A percentile compares a stretch with the other conserved stretches of the same genome.
These are phyloP conservation scores for Gyps fulvus DNA, from an alignment of 2,113 vertebrate genomes.

Conservation along the genomic window DNA sequence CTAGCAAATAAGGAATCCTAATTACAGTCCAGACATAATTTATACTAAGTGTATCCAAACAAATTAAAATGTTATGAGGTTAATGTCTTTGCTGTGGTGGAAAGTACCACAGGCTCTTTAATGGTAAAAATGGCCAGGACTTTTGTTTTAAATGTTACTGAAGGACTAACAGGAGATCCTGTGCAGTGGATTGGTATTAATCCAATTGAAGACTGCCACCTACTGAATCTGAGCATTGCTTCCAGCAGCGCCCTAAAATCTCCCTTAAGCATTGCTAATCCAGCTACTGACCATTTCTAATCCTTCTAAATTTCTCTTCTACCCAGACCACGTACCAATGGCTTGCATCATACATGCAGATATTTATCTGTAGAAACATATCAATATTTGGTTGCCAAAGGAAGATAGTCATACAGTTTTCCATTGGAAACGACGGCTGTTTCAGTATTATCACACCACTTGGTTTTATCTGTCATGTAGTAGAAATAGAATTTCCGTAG, in stretches of 20 bases:
- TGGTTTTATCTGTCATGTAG: not conserved
- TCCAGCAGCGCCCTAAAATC: not conserved
- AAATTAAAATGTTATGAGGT: not conserved
- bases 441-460: not conserved
- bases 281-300: not conserved
- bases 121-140: not conserved
- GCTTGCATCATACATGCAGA: not conserved
- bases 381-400: not conserved
- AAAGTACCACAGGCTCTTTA: not conserved
- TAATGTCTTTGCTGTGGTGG: not conserved
- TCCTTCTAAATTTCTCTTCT: not conserved
- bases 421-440: not conserved
- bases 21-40: not conserved
- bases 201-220: conserved; percentile 51
- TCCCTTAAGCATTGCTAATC: not conserved
- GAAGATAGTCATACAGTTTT: not conserved
- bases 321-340: not conserved
- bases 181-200: not conserved
- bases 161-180: not conserved
- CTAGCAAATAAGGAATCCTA: not conserved
- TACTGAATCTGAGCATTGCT: conserved; percentile 12
- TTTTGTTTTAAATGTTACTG: not conserved
- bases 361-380: not conserved
- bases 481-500: not conserved
- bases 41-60: not conserved